Percentiles rank a stretch among this genome's conserved stretches.
Evolutionary conservation across 30 jellyfish, hydroid and myxozoan genomes (phyloP).

Genomic region (Pseudorhiza aurosa): DNA sequence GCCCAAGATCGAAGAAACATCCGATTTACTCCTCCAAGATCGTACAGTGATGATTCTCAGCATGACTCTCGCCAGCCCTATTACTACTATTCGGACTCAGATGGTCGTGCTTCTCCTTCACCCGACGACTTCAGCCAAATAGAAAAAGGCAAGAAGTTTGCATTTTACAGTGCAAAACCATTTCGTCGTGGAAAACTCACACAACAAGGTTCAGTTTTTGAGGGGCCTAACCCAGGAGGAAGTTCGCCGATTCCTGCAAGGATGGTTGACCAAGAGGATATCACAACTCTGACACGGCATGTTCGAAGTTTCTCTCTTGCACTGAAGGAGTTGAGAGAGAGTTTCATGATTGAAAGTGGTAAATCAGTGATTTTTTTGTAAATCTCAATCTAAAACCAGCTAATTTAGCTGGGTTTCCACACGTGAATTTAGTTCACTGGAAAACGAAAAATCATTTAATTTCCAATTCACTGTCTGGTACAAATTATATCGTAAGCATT

Average conservation of each 20-base stretch:
- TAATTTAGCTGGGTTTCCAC: no score
- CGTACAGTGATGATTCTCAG: slow-evolving; percentile 32
- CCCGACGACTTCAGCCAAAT: slow-evolving; percentile 20
- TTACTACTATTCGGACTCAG: slow-evolving; percentile 39
- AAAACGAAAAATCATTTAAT: no score
- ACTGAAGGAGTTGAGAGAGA: slow-evolving; percentile 66
- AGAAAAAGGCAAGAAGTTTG: slow-evolving; percentile 3
- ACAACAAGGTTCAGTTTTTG: slow-evolving; percentile 9
- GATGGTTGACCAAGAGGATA: slow-evolving; percentile 97
- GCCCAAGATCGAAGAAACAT: neutral
- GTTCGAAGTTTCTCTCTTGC: slow-evolving; percentile 92
- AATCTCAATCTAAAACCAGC: no score
- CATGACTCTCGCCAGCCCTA: slow-evolving; percentile 9
- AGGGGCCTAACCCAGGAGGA: slow-evolving; percentile 72
- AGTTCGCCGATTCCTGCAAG: slow-evolving; percentile 47
- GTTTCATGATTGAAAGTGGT: slow-evolving; percentile 65
- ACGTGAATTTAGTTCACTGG: no score
- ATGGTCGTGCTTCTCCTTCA: slow-evolving; percentile 27
- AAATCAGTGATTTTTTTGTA: neutral
- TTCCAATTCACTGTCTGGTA: no score
- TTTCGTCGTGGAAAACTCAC: slow-evolving; percentile 14
- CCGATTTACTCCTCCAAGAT: slow-evolving; percentile 22
- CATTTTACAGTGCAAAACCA: slow-evolving; percentile 8
- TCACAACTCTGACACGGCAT: slow-evolving; percentile 87
- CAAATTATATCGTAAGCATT: no score